Evolutionary conservation across 1,140 invertebrate species (phyloP).

Genomic region (Argopecten irradians): DNA sequence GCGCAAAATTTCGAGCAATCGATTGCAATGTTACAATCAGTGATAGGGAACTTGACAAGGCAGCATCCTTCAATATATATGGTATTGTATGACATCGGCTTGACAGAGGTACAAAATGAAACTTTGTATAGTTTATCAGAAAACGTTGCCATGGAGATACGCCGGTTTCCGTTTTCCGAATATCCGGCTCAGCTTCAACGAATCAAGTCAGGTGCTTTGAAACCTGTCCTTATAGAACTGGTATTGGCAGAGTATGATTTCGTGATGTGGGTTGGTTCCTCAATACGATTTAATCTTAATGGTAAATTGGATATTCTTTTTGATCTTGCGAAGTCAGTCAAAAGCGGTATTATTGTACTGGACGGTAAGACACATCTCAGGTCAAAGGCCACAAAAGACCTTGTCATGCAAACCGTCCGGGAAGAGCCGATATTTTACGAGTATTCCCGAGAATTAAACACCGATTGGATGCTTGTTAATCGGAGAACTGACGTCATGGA

Average conservation of each 20-base stretch:
- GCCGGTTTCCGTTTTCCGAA: neutral
- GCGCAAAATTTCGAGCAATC: neutral
- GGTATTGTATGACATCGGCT: neutral
- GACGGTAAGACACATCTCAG: neutral
- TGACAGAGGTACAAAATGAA: neutral
- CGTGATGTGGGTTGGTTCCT: neutral
- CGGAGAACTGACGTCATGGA: neutral
- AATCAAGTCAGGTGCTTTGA: neutral
- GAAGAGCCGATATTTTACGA: neutral
- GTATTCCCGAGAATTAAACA: slow-evolving; percentile 1
- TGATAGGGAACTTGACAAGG: neutral
- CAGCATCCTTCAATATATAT: neutral
- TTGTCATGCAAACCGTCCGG: neutral
- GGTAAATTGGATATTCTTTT: neutral
- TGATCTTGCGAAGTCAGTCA: neutral
- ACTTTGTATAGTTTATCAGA: neutral
- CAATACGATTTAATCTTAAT: neutral
- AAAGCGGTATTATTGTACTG: neutral
- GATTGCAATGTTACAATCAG: neutral
- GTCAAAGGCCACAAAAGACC: neutral
- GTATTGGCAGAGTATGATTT: neutral
- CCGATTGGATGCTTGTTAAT: neutral
- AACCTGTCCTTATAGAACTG: neutral
- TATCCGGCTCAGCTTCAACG: neutral
- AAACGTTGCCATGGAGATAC: neutral